A percentile compares a stretch with the other conserved stretches of the same genome.
These are phyloP conservation scores for Philereme vetulata DNA, from an alignment of 2,888 invertebrate genomes.

Conservation along the genomic window DNA sequence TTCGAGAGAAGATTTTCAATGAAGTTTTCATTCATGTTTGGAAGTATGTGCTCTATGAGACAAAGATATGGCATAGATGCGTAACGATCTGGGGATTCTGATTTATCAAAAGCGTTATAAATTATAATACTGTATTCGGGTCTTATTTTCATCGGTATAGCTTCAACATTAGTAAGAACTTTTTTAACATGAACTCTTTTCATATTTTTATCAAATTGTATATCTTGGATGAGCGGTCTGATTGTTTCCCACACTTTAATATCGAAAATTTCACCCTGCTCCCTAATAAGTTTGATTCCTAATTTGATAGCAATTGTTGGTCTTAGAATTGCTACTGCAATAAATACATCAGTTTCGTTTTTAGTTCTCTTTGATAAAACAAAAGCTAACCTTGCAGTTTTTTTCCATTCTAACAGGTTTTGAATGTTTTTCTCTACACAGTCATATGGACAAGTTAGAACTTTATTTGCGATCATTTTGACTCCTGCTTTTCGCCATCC, in stretches of 20 bases:
- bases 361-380: slow-evolving; percentile 46
- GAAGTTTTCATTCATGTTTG: slow-evolving; percentile 21
- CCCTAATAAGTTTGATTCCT: slow-evolving; percentile 45
- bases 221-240: slow-evolving; percentile 45
- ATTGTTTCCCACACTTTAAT: slow-evolving; percentile 53
- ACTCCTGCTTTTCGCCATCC: slow-evolving; percentile 54
- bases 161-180: slow-evolving; percentile 28
- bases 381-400: slow-evolving; percentile 50
- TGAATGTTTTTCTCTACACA: slow-evolving; percentile 42
- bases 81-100: slow-evolving; percentile 31
- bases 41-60: slow-evolving; percentile 37
- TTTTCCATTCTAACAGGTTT: slow-evolving; percentile 46
- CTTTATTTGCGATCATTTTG: slow-evolving; percentile 55
- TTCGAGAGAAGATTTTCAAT: slow-evolving; percentile 26
- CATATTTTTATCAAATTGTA: slow-evolving; percentile 36
- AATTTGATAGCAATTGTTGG: slow-evolving; percentile 51
- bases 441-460: slow-evolving; percentile 43
- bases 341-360: slow-evolving; percentile 40
- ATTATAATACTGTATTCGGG: slow-evolving; percentile 53
- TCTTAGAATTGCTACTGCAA: slow-evolving; percentile 40
- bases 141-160: slow-evolving; percentile 47
- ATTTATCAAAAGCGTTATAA: slow-evolving; percentile 39
- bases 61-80: slow-evolving; percentile 39
- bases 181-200: slow-evolving; percentile 11
- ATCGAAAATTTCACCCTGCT: slow-evolving; percentile 38